Evolutionary conservation across 2,113 vertebrate species (phyloP).

Genomic region (Vulpes ferrilata): DNA sequence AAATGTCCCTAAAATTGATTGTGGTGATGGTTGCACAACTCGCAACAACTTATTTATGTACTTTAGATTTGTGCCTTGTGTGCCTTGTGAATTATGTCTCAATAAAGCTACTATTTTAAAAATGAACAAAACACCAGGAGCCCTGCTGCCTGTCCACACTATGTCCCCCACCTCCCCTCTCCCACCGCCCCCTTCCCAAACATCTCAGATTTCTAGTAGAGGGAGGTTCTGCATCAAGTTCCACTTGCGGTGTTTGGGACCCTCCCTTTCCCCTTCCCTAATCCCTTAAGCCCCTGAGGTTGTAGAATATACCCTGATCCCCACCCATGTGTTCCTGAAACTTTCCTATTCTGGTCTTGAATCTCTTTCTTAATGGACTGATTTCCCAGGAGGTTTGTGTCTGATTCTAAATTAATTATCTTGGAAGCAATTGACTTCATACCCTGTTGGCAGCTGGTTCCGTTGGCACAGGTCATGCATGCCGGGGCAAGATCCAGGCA

Average conservation of each 20-base stretch:
- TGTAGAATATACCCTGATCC: not conserved
- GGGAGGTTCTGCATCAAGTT: not conserved
- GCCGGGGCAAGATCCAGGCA: not conserved
- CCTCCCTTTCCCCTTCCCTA: too few relatives aligned
- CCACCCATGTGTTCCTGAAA: fast-evolving
- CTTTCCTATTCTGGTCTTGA: not conserved
- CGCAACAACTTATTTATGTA: not conserved
- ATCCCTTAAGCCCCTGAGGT: not conserved
- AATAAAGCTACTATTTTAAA: not conserved
- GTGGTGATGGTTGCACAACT: not conserved
- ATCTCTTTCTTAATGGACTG: not conserved
- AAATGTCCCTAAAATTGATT: not conserved
- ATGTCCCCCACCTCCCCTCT: not conserved
- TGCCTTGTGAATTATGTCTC: not conserved
- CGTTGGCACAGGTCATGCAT: not conserved
- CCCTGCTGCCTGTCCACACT: not conserved
- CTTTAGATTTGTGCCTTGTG: too few relatives aligned
- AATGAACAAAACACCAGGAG: not conserved
- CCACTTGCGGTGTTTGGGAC: not conserved
- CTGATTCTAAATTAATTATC: not conserved
- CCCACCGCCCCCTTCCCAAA: fast-evolving
- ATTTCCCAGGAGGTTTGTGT: not conserved
- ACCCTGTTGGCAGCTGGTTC: not conserved
- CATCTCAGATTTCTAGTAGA: not conserved
- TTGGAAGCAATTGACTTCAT: not conserved